Evolutionary conservation across 1,140 invertebrate species (phyloP), one percentile per base, ranked within the genome.

Genomic region (Sycophila sp.): DNA sequence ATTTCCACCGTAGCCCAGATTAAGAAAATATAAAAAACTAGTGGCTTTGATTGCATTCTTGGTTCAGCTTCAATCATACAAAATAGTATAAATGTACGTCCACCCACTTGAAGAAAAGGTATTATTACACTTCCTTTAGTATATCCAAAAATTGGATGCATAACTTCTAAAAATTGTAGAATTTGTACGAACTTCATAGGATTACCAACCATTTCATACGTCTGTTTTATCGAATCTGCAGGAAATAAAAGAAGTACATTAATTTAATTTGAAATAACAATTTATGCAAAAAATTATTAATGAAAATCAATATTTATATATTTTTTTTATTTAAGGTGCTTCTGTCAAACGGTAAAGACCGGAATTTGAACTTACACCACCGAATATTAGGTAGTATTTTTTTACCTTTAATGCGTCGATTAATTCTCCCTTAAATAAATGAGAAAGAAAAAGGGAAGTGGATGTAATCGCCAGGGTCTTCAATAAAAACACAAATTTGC

Each of bases 131-230:
- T 88, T 49, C 94, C 92, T 84, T 91, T 94, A 13, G 95, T 96
- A 75, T 96, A 95, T 2, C 94, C 94, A 77, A 97, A 92, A 5
- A 97, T 72, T 4, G 96, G 93, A 88, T 98, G 94, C 85, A 98
- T 87, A 0, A 98, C 90, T 87, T 98, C 96, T 69, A 98, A 78
- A 76, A 94, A 91, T 82, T 95, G 94, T 74, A 96, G 83, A 3
- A 94, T 77, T 76, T 97, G 94, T 53, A 94, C 87, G 76, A 96
- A 93, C 81, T 94, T 94, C 78, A 98, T 88, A 5, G 93, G 91
- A 22, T 88, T 87, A 0, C 95, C 94, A 10, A 97, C 92, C 62
- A 90, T 86, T 63, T 90, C 89, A 77, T 94, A 97, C 0, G 93
- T 92, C 53, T 88, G 89, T 26, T 87, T 83, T 72, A 95, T 92